Conservation (phyloP, 2,888 invertebrate species). For the Drosophila pseudotakahashii region DNA sequence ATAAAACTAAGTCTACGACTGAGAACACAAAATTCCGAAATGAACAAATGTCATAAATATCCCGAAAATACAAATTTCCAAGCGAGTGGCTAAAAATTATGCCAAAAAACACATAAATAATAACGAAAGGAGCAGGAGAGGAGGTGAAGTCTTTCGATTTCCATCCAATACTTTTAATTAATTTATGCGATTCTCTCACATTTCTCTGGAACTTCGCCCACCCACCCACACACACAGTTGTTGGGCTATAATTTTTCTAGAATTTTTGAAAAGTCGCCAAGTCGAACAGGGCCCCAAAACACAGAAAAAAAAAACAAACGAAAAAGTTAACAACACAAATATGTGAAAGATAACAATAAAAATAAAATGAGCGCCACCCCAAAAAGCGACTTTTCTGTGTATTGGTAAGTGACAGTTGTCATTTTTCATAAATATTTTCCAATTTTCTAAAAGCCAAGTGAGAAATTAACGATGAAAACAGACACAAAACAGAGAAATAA, state of each 20-base stretch:
- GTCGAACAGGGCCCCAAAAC: constrained; percentile 61
- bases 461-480: constrained; percentile 27
- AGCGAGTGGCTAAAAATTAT: constrained; percentile 54
- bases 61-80: constrained; percentile 42
- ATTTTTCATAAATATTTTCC: constrained; percentile 70
- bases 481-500: constrained; percentile 7
- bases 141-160: constrained; percentile 8
- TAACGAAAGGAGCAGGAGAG: constrained; percentile 21
- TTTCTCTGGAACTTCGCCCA: constrained; percentile 10
- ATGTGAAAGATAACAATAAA: constrained; percentile 26
- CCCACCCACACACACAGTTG: constrained; percentile 47
- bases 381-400: constrained; percentile 10
- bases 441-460: constrained; percentile 31
- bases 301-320: constrained; percentile 14
- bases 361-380: constrained; percentile 59
- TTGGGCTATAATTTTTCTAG: constrained; percentile 71
- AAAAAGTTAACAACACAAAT: constrained; percentile 24
- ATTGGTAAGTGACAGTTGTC: constrained; percentile 58
- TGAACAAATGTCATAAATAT: constrained; percentile 62
- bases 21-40: not conserved
- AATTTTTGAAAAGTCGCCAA: constrained; percentile 75
- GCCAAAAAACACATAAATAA: constrained; percentile 67
- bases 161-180: constrained; percentile 59
- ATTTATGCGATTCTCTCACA: constrained; percentile 57
- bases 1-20: constrained; percentile 58